phyloP scores from a whole-genome alignment of 2,113 vertebrate genomes.

The Lophius piscatorius region DNA sequence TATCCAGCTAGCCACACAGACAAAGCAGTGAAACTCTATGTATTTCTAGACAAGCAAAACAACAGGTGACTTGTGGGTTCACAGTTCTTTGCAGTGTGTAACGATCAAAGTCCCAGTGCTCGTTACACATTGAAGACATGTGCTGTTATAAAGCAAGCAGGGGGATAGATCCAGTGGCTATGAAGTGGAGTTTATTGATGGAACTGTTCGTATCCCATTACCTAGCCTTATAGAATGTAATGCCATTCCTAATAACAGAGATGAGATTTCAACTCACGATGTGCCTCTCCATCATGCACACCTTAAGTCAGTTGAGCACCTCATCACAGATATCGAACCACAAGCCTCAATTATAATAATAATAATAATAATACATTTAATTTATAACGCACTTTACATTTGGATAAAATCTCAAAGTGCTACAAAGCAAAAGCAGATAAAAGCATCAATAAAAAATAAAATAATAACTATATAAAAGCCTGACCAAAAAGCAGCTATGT shows the following conservation, averaged over 20 bases:
- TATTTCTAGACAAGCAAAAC: conserved; percentile 36
- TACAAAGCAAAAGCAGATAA: too few species aligned
- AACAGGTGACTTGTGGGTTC: conserved; percentile 19
- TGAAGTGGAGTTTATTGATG: conserved; percentile 5
- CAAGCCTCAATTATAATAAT: conserved; percentile 5
- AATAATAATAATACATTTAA: too few species aligned
- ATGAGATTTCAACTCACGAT: background rate
- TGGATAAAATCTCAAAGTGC: too few species aligned
- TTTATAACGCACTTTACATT: too few species aligned
- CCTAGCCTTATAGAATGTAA: conserved; percentile 12
- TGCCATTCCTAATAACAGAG: conserved; percentile 8
- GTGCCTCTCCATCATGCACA: too few species aligned
- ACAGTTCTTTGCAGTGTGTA: too few species aligned
- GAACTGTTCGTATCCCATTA: background rate
- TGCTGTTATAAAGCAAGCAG: background rate
- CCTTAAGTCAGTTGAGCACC: too few species aligned
- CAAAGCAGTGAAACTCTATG: conserved; percentile 25
- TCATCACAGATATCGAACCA: background rate
- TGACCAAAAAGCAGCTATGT: too few species aligned
- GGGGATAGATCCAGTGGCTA: background rate
- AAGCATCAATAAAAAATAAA: too few species aligned
- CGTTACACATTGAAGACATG: too few species aligned
- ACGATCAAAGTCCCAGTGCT: too few species aligned
- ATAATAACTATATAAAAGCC: too few species aligned
- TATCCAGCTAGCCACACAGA: conserved; percentile 10